These are phyloP conservation scores for Coreius guichenoti DNA, from an alignment of 2,797 vertebrate species.

Conservation along the genomic window DNA sequence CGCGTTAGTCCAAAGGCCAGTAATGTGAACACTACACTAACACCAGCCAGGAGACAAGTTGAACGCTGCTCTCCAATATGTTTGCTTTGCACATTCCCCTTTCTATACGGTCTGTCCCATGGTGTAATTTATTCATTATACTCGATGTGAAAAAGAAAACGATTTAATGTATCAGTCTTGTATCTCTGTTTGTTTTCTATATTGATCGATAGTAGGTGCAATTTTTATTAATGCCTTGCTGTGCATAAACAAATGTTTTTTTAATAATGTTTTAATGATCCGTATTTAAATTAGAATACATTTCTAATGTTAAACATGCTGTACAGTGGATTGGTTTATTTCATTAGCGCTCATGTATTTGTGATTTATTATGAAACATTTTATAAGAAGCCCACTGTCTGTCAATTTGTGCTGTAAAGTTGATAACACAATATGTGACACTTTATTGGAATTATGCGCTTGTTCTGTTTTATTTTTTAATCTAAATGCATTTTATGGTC, in stretches of 20 bases:
- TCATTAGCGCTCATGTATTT: conserved; percentile 14
- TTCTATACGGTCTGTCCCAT: conserved; percentile 58
- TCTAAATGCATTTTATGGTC: conserved; percentile 20
- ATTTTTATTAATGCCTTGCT: background rate
- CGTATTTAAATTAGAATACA: conserved; percentile 19
- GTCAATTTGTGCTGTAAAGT: conserved; percentile 22
- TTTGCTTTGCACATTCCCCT: conserved; percentile 67
- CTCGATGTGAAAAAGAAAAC: conserved; percentile 2
- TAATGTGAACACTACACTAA: conserved; percentile 35
- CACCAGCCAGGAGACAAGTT: conserved; percentile 23
- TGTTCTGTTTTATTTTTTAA: background rate
- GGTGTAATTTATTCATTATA: conserved; percentile 32
- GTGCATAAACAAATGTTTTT: conserved; percentile 12
- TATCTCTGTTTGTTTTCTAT: conserved; percentile 2
- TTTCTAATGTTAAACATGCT: conserved; percentile 25
- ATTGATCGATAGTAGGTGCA: background rate
- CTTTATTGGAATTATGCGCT: background rate
- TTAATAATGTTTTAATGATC: conserved; percentile 12
- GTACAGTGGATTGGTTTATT: conserved; percentile 55
- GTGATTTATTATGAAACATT: conserved; percentile 13
- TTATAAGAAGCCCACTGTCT: conserved; percentile 1
- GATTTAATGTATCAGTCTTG: background rate
- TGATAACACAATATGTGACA: background rate
- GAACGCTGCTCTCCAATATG: conserved; percentile 16
- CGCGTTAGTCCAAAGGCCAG: conserved; percentile 25